Evolutionary conservation across 2,797 vertebrate genomes (phyloP).

Genomic region (Periophthalmus magnuspinnatus): DNA sequence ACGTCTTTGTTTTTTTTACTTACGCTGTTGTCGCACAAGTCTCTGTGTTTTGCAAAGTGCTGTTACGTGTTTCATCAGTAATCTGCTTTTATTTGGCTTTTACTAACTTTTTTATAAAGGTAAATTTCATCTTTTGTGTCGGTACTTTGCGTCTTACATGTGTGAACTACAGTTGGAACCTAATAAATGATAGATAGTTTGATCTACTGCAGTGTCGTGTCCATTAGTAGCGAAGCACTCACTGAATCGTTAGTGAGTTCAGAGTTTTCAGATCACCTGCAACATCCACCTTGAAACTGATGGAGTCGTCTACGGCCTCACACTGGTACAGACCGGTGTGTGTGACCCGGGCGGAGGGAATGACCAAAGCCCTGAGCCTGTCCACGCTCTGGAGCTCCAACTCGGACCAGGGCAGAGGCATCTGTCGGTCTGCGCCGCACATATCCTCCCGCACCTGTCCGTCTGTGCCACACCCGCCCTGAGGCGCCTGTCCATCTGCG

Average conservation of each 20-base stretch:
- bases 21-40: too few relatives aligned
- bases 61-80: too few relatives aligned
- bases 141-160: too few relatives aligned
- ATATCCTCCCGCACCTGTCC: too few relatives aligned
- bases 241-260: conserved; percentile 64
- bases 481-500: not conserved
- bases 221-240: conserved; percentile 42
- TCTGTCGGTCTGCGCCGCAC: not conserved
- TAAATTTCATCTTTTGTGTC: too few relatives aligned
- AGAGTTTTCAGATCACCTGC: conserved; percentile 79
- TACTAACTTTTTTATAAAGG: too few relatives aligned
- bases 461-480: not conserved
- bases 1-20: too few relatives aligned
- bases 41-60: too few relatives aligned
- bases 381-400: conserved; percentile 81
- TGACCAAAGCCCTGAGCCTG: conserved; percentile 72
- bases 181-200: not conserved
- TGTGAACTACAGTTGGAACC: too few relatives aligned
- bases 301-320: conserved; percentile 82
- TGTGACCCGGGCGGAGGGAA: conserved; percentile 76
- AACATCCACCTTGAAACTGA: conserved; percentile 89
- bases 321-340: conserved; percentile 87
- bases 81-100: too few relatives aligned
- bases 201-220: not conserved
- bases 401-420: not conserved